Base-by-base conservation (phyloP, 1,140 invertebrate species). In the Bombus breviceps region DNA sequence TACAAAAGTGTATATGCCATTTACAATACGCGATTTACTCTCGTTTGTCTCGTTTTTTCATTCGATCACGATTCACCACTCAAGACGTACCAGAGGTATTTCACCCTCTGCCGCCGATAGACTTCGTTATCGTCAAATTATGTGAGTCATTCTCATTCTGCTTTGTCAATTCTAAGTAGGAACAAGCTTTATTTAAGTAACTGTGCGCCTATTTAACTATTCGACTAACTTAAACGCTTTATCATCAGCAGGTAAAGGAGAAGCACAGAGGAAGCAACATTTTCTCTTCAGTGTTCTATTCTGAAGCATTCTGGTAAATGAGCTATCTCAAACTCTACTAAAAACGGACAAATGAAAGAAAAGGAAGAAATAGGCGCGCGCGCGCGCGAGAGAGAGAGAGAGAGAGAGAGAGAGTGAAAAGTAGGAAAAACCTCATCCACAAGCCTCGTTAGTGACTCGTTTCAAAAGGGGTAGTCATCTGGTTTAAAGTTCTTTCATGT, bases 1-100 rank as follows among this genome's bases (percentile, higher is more conserved):
- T 64, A 81, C 80, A 73, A 73, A 81, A n/a, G 22, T 28, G 39
- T 43, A 59, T 32, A 80, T 43, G 22, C 64, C 39, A 80, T 32
- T 53, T n/a, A 69, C 41, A 69, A 32, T 43, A 53, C 41, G 25
- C 22, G 18, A 69, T 80, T 43, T 18, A 32, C 37, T n/a, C 6
- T 5, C 18, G 18, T 22, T 53, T 6, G 18, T 53, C 18, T 53
- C 18, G 18, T 18, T 18, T 53, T 18, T 22, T 53, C 47, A 1
- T 53, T 53, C 47, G 47, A 53, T 53, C 15, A 15, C 0, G 5
- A 47, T 15, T 18, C 47, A 47, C 5, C 15, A 6, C 5, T 18
- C 18, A 3, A 22, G 5, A 53, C 47, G 47, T 4, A 22, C 47
- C 47, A 53, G 47, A 53, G 18, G 5, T 53, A 53, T 53, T 53